These are phyloP conservation scores for Orgyia antiqua DNA, from an alignment of 2,888 invertebrate species.

Conservation along the genomic window DNA sequence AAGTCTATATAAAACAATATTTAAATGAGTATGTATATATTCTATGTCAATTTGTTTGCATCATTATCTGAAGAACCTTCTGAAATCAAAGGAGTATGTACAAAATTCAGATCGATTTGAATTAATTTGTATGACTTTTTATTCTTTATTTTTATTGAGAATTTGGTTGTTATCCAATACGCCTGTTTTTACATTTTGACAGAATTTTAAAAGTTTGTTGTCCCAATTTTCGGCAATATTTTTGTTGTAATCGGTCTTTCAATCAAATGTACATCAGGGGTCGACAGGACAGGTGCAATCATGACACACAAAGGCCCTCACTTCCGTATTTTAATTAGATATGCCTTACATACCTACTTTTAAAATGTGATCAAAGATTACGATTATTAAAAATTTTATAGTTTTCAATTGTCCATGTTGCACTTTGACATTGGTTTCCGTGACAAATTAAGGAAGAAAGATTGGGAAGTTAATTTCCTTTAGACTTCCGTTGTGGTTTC, in stretches of 20 bases:
- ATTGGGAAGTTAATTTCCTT: constrained; percentile 1
- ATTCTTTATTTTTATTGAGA: too few relatives aligned
- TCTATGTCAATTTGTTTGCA: too few relatives aligned
- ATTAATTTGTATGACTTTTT: too few relatives aligned
- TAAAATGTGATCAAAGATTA: constrained; percentile 24
- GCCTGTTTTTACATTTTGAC: too few relatives aligned
- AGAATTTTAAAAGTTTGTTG: constrained; percentile 21
- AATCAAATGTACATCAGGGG: constrained; percentile 37
- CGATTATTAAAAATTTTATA: constrained; percentile 17
- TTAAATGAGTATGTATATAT: too few relatives aligned
- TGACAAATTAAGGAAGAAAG: constrained; percentile 4
- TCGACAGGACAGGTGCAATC: constrained; percentile 28
- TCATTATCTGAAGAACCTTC: too few relatives aligned
- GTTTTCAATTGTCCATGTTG: constrained; percentile 3
- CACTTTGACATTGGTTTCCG: constrained; percentile 14
- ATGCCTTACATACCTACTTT: constrained; percentile 16
- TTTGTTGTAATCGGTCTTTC: constrained; percentile 37
- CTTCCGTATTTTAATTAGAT: constrained; percentile 28
- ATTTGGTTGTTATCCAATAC: too few relatives aligned
- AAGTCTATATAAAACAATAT: too few relatives aligned
- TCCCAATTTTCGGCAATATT: constrained; percentile 27
- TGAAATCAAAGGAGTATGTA: too few relatives aligned
- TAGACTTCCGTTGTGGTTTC: constrained; percentile 4
- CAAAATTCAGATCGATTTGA: too few relatives aligned
- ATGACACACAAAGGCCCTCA: constrained; percentile 20